A percentile compares a stretch with the other conserved stretches of the same genome.
Conservation (phyloP, 1,140 invertebrate genomes). For the Orussus abietinus region DNA sequence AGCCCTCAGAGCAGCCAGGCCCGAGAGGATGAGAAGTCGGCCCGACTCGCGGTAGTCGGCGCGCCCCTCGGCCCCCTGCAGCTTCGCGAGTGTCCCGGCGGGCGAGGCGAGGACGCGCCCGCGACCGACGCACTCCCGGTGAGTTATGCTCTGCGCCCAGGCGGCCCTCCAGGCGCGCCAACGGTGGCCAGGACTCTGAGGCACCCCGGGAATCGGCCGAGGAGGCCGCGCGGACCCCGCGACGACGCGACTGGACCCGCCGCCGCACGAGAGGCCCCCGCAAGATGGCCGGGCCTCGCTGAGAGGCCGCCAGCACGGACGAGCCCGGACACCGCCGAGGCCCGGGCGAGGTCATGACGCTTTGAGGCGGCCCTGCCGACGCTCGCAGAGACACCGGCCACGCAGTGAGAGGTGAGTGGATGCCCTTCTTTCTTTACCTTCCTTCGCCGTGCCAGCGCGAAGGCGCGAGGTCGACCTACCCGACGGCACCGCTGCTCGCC, state of each 20-base stretch:
- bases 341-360: slow-evolving; percentile 35
- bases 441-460: neutral
- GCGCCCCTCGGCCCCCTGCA: neutral
- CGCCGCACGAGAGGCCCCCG: slow-evolving; percentile 8
- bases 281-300: slow-evolving; percentile 20
- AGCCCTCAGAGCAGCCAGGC: slow-evolving; percentile 10
- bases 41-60: neutral
- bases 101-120: slow-evolving; percentile 25
- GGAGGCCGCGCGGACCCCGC: no score
- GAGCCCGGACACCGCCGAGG: slow-evolving; percentile 11
- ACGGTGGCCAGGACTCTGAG: no score
- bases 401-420: slow-evolving; percentile 35
- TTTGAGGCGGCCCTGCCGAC: slow-evolving; percentile 31
- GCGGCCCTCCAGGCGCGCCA: no score
- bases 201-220: no score
- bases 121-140: slow-evolving; percentile 13
- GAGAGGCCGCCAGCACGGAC: slow-evolving; percentile 16
- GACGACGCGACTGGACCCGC: no score
- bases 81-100: neutral
- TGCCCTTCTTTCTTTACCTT: no score
- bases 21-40: slow-evolving; percentile 21
- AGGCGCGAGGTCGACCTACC: no score
- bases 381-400: slow-evolving; percentile 42
- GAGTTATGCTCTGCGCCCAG: neutral
- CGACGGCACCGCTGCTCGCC: no score